Conservation (phyloP, 1,140 invertebrate species). For the Papilio polyxenes region DNA sequence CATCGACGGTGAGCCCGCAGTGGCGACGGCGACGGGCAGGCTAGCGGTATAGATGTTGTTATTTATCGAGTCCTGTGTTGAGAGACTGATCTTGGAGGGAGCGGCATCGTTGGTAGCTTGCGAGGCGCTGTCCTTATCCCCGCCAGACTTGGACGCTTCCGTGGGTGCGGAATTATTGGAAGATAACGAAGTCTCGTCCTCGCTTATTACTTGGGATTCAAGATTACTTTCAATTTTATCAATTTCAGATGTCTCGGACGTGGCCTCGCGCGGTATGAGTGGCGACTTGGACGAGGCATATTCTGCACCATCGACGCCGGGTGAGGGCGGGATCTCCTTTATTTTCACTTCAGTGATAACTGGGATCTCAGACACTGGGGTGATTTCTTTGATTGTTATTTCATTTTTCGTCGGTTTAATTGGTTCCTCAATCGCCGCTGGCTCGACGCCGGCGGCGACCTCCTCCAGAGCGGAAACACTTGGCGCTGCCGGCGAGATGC, state of each 20-base stretch:
- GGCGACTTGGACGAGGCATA: slow-evolving; percentile 75
- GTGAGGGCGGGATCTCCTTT: slow-evolving; percentile 73
- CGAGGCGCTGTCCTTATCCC: slow-evolving; percentile 38
- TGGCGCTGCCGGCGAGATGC: slow-evolving; percentile 50
- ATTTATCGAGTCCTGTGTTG: slow-evolving; percentile 63
- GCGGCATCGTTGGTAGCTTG: slow-evolving; percentile 50
- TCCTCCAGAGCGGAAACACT: slow-evolving; percentile 49
- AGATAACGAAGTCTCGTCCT: slow-evolving; percentile 41
- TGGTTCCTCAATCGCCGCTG: slow-evolving; percentile 52
- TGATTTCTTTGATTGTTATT: slow-evolving; percentile 79
- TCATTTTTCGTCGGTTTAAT: slow-evolving; percentile 65
- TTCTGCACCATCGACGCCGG: slow-evolving; percentile 66
- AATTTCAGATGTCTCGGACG: slow-evolving; percentile 54
- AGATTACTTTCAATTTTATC: slow-evolving; percentile 42
- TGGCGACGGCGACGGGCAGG: slow-evolving; percentile 53
- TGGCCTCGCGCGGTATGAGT: slow-evolving; percentile 70
- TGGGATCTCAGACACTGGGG: slow-evolving; percentile 74
- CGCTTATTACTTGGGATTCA: slow-evolving; percentile 38
- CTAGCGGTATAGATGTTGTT: slow-evolving; percentile 61
- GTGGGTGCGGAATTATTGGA: slow-evolving; percentile 40
- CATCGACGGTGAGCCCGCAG: slow-evolving; percentile 52
- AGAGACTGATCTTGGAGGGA: slow-evolving; percentile 69
- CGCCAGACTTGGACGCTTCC: slow-evolving; percentile 35
- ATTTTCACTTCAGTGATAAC: slow-evolving; percentile 75
- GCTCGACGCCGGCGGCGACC: slow-evolving; percentile 44